These are phyloP conservation scores for Holocentrus rufus DNA, from an alignment of 2,797 vertebrate genomes.

Conservation along the genomic window DNA sequence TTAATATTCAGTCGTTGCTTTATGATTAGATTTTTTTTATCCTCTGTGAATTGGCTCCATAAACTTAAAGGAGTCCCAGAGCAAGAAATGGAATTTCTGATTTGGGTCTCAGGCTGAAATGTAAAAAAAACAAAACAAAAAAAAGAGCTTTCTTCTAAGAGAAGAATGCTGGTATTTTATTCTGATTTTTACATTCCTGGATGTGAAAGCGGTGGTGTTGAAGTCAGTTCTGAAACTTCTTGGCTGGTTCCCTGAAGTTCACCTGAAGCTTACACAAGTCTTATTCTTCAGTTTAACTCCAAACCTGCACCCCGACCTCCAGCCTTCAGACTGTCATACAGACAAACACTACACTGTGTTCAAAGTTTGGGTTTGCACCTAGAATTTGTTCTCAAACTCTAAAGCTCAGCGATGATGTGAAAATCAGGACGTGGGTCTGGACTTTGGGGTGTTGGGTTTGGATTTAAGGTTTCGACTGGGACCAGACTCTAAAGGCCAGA, in stretches of 20 bases:
- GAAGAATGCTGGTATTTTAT: no score
- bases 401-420: not conserved
- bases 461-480: not conserved
- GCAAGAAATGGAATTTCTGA: not conserved
- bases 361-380: not conserved
- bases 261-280: not conserved
- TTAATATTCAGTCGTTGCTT: not conserved
- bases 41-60: no score
- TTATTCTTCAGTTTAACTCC: not conserved
- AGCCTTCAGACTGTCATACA: no score
- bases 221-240: slow-evolving; percentile 9
- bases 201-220: not conserved
- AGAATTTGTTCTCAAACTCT: not conserved
- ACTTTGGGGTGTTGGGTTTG: no score
- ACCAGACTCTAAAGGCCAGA: not conserved
- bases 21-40: not conserved
- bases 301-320: not conserved
- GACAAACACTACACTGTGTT: not conserved
- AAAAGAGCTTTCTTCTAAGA: no score
- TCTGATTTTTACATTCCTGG: not conserved
- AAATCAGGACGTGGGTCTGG: not conserved
- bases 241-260: slow-evolving; percentile 3
- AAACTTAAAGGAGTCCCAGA: no score
- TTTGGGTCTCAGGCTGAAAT: not conserved
- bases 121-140: no score